Base-by-base conservation (phyloP, 2,888 invertebrate species). In the Platypus cylindrus region DNA sequence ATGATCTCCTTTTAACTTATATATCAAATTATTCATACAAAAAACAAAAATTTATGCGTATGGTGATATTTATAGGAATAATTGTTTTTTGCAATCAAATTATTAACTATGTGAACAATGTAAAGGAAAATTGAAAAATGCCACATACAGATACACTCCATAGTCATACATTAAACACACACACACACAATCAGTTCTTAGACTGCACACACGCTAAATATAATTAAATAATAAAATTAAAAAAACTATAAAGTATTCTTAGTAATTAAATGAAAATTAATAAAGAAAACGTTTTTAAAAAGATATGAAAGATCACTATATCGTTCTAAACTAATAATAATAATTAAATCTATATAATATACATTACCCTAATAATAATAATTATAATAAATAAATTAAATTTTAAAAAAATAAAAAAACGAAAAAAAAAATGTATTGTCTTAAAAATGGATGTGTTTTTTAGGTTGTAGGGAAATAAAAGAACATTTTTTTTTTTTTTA, bases 111-210 rank as follows among this genome's bases (percentile, higher is more conserved):
- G n/a, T n/a, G n/a, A n/a, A n/a, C n/a, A n/a, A n/a, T n/a, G n/a
- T 33, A 36, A 40, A 43, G 41, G 30, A n/a, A 5, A 8, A 9
- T 22, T 9, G 22, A 9, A 8, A 22, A 9, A 9, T 9, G 22
- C 22, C 22, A 8, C 22, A 9, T 9, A 7, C 22, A 7, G 8
- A n/a, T n/a, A n/a, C n/a, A n/a, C n/a, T n/a, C n/a, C n/a, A n/a
- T n/a, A 36, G 32, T 34, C 40, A 36, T 36, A 40, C 37, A 43
- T 37, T 35, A 44, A 40, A 44, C 41, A 47, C 59, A 62, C 60
- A 62, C 60, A n/a, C 60, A 62, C 57, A 59, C 63, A 63, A 62
- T 63, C 61, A 63, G 60, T 59, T 60, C 45, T 52, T 62, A 63
- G 62, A 64, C 63, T 64, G 64, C 64, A 63, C n/a, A n/a, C n/a